Percentiles rank a stretch among this genome's conserved stretches.
Evolutionary conservation across 2,888 invertebrate genomes (phyloP).

Genomic region (Hyalella azteca): DNA sequence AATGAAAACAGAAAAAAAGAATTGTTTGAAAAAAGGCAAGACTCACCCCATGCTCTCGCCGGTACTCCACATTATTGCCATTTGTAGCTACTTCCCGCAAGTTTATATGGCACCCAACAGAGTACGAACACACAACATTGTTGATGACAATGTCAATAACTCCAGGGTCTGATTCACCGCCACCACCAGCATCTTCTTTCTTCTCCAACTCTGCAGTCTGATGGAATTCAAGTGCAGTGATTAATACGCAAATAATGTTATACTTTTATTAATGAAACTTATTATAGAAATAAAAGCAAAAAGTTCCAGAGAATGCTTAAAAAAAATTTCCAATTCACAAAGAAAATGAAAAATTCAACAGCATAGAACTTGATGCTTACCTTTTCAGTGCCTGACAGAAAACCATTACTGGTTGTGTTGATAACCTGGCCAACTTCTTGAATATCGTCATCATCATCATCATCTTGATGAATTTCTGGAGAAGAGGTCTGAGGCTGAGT

Average conservation of each 20-base stretch:
- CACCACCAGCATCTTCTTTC: slow-evolving; percentile 24
- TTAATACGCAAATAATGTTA: no score
- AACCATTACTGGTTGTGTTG: background rate
- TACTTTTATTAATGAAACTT: no score
- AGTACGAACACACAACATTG: slow-evolving; percentile 97
- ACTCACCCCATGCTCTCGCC: slow-evolving; percentile 84
- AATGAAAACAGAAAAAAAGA: background rate
- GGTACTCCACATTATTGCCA: slow-evolving; percentile 92
- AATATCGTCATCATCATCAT: slow-evolving; percentile 35
- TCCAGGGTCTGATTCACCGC: slow-evolving; percentile 44
- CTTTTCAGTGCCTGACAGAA: background rate
- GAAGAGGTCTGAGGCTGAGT: background rate
- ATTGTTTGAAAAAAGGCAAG: background rate
- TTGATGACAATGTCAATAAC: slow-evolving; percentile 89
- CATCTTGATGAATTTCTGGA: background rate
- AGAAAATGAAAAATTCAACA: background rate
- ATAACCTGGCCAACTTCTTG: slow-evolving; percentile 23
- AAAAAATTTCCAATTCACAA: background rate
- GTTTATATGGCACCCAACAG: slow-evolving; percentile 94
- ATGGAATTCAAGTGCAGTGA: no score
- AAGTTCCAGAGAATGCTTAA: no score
- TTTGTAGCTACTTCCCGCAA: slow-evolving; percentile 90
- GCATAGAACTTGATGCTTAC: background rate
- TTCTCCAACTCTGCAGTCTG: background rate
- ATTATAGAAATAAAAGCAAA: no score